phyloP scores from a whole-genome alignment of 2,113 vertebrate species.

The Phyllostomus discolor region DNA sequence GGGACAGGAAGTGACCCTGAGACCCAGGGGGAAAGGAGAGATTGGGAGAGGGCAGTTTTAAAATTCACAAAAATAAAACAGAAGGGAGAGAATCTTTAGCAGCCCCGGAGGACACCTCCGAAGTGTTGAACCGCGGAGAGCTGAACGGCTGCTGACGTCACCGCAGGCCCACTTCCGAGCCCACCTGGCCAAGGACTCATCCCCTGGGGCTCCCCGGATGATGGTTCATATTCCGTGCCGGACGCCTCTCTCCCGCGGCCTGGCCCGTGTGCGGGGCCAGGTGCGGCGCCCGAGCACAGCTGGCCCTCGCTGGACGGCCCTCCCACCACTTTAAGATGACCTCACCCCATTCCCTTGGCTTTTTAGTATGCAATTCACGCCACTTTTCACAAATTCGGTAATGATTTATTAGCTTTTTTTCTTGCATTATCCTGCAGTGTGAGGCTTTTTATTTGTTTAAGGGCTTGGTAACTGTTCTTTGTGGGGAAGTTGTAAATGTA shows the following conservation, averaged over 20 bases:
- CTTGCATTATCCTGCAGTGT: background rate
- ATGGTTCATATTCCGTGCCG: background rate
- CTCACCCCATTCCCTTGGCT: conserved; percentile 29
- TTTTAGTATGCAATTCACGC: background rate
- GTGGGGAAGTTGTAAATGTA: background rate
- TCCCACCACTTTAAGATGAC: conserved; percentile 21
- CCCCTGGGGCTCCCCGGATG: conserved; percentile 36
- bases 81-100: background rate
- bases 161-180: background rate
- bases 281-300: conserved; percentile 19
- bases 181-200: background rate
- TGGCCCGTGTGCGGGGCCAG: background rate
- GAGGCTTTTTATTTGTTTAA: background rate
- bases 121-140: background rate
- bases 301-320: conserved; percentile 17
- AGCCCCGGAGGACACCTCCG: background rate
- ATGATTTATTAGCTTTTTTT: background rate
- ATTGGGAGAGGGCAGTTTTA: background rate
- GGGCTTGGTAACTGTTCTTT: background rate
- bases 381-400: background rate
- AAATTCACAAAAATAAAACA: background rate
- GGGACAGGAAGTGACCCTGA: background rate
- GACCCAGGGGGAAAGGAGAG: background rate
- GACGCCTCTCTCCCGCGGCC: background rate
- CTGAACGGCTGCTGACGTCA: background rate